Conservation (phyloP, 2,888 invertebrate genomes). For the Troilus luridus region DNA sequence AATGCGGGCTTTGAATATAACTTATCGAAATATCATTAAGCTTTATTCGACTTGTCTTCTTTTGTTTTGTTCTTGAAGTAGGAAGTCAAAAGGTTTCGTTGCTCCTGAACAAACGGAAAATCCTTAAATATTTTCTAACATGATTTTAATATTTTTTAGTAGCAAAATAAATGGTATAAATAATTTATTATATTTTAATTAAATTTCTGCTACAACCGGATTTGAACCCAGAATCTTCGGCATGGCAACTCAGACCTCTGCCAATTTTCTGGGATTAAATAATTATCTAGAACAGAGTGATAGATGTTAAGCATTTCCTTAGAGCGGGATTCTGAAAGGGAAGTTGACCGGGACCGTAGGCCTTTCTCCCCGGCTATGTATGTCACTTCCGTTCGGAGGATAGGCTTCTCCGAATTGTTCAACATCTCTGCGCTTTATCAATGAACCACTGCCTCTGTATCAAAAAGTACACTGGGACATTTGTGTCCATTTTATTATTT, state of each 20-base stretch:
- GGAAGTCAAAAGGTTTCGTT: too few relatives aligned
- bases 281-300: background rate
- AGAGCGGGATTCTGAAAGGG: conserved; percentile 36
- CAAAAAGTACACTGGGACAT: background rate
- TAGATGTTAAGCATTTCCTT: background rate
- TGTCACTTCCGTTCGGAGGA: conserved; percentile 43
- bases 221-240: too few relatives aligned
- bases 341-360: conserved; percentile 19
- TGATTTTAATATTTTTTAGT: too few relatives aligned
- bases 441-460: background rate
- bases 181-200: background rate
- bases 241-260: too few relatives aligned
- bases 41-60: too few relatives aligned
- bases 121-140: too few relatives aligned
- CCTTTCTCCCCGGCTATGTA: conserved; percentile 38
- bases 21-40: too few relatives aligned
- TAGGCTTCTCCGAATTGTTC: background rate
- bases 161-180: too few relatives aligned
- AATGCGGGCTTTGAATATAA: too few relatives aligned
- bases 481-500: background rate
- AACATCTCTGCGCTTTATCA: background rate
- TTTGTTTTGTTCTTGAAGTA: too few relatives aligned
- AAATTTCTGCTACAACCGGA: background rate
- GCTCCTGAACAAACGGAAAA: too few relatives aligned
- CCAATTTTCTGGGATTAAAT: background rate